Conservation (phyloP, 2,888 invertebrate species). For the Mythimna impura region DNA sequence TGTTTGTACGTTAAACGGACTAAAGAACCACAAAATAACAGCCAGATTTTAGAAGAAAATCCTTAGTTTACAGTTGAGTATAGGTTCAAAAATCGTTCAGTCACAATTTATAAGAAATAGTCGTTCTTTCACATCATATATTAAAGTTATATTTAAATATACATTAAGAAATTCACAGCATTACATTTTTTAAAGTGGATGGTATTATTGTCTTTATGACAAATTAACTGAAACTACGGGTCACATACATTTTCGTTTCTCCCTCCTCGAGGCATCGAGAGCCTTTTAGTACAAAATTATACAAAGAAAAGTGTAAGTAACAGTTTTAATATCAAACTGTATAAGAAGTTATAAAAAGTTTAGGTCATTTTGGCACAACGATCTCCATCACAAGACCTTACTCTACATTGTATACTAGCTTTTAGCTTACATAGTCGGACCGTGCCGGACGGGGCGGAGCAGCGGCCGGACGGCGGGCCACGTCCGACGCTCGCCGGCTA, state of each 20-base stretch:
- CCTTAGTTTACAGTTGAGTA: conserved; percentile 81
- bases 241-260: conserved; percentile 37
- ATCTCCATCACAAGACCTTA: conserved; percentile 62
- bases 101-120: conserved; percentile 86
- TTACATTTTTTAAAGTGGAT: conserved; percentile 66
- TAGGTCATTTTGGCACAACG: conserved; percentile 67
- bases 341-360: conserved; percentile 58
- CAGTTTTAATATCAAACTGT: conserved; percentile 56
- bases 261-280: conserved; percentile 38
- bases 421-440: conserved; percentile 49
- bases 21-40: conserved; percentile 85
- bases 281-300: conserved; percentile 61
- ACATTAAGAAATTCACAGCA: conserved; percentile 77
- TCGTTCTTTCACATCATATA: conserved; percentile 70
- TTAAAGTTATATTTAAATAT: conserved; percentile 67
- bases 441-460: conserved; percentile 19
- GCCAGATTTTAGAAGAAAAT: conserved; percentile 80
- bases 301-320: conserved; percentile 47
- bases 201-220: conserved; percentile 73
- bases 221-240: conserved; percentile 46
- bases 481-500: background rate
- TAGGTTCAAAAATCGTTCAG: conserved; percentile 87
- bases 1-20: conserved; percentile 47
- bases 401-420: conserved; percentile 60
- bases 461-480: background rate